phyloP scores from a whole-genome alignment of 2,797 vertebrate genomes.

The Limnodromus scolopaceus region DNA sequence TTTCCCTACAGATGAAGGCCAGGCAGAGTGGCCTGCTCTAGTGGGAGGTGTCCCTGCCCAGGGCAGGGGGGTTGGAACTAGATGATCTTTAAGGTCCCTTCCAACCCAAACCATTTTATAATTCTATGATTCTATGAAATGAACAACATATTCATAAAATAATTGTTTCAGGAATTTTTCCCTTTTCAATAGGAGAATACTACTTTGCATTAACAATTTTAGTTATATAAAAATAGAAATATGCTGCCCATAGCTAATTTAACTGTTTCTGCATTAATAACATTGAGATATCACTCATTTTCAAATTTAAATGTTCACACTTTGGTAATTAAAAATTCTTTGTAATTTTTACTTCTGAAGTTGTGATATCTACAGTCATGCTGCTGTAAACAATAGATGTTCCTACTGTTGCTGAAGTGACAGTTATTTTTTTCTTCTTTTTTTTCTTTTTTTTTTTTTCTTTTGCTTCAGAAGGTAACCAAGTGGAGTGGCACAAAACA shows the following conservation, averaged over 20 bases:
- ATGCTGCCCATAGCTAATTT: not conserved
- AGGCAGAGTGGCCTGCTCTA: no score
- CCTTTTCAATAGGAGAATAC: not conserved
- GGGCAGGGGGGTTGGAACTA: no score
- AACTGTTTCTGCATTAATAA: not conserved
- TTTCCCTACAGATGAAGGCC: not conserved
- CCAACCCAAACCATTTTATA: no score
- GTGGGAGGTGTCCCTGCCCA: no score
- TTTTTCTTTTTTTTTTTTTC: not conserved
- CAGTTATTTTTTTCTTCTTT: not conserved
- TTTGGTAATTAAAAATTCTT: not conserved
- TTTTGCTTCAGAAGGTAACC: not conserved
- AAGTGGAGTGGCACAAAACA: constrained; percentile 9
- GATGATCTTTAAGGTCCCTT: no score
- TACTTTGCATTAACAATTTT: not conserved
- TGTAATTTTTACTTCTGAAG: not conserved
- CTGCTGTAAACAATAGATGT: not conserved
- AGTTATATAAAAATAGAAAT: not conserved
- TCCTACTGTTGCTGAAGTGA: not conserved
- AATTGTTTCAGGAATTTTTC: not conserved
- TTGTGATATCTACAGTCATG: not conserved
- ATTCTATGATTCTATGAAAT: not conserved
- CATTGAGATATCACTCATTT: not conserved
- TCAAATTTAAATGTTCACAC: not conserved
- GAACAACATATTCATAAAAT: not conserved